Base-by-base conservation (phyloP, 2,113 vertebrate genomes). In the Aptenodytes forsteri region DNA sequence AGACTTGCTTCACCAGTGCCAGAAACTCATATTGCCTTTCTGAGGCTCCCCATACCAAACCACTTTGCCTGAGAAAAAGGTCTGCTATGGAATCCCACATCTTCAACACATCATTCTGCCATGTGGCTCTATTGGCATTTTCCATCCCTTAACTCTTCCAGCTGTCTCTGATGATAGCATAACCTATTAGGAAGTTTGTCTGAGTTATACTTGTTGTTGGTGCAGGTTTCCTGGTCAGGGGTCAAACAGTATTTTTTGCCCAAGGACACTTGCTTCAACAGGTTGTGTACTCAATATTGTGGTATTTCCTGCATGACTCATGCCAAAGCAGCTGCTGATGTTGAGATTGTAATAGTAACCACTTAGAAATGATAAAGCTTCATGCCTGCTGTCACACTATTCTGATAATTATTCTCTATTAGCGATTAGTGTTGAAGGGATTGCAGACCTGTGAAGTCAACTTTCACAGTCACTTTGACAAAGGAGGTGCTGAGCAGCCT, bases 241-340 rank as follows among this genome's bases (percentile, higher is more conserved):
- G 17, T 40, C 49, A 59, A 61, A 65, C 1, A 2, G 6, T 59
- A 16, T 14, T 71, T 91, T 77, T 67, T 8, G 46, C 8, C 36
- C 25, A 8, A 40, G 44, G 47, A 36, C 29, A 50, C 52, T 25
- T 73, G 10, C 52, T 56, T 69, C 36, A 25, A 14, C 30, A 52
- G 55, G 11, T 42, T 76, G 32, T 30, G 25, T 7, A 5, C 32
- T 59, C 16, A 4, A 3, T 29, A 5, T 5, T 1, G 0, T 36
- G 42, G 62, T n/a, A 17, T 83, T 80, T 89, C 58, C 52, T 80
- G n/a, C 9, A 3, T 32, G 83, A 67, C 38, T 79, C 32, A 7
- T 3, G 38, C 30, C 61, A 75, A 61, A 85, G 36, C 46, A 70
- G 38, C 32, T 75, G 52, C 23, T 66, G 47, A 38, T 83, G 42